Base-by-base conservation (phyloP, 2,888 invertebrate species). In the Camponotus fellah region DNA sequence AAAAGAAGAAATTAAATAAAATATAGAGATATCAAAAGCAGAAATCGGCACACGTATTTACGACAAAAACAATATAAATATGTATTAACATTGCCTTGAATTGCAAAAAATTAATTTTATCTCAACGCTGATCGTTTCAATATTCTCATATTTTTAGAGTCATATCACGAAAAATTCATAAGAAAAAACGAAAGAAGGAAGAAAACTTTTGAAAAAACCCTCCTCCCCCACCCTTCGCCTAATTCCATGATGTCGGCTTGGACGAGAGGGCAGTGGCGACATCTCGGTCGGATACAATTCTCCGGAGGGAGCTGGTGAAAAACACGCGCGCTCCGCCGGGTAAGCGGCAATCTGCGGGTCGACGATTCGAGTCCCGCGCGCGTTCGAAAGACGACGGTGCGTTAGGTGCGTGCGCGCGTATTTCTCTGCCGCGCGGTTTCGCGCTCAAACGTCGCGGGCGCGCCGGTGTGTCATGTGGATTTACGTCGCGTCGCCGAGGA, bases 291-390 rank as follows among this genome's bases (percentile, higher is more conserved):
- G 71, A 12, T 17, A n/a, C 12, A 56, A 21, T 40, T n/a, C 43
- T 9, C 21, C 43, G 34, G 6, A 32, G 21, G 21, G 37, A 79
- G 43, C 14, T 53, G 53, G 17, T 5, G 32, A 53, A 26, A 53
- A 58, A 68, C 32, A 62, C 46, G 72, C 53, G 76, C 83, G 84
- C 89, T 91, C 89, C 60, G 82, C 86, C 91, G 91, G 90, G 86
- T 82, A 91, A 84, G 89, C 89, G 89, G 91, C 91, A 91, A 91
- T 89, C 91, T 86, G 82, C 68, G 89, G 80, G 81, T 65, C 72
- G 64, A 46, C 87, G 83, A 75, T 69, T 86, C 84, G 74, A 32
- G 49, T 60, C 62, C 62, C 86, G 77, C 88, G 85, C 87, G 84
- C 58, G 87, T 89, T 87, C 84, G 17, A 75, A 75, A 46, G 88